phyloP scores from a whole-genome alignment of 2,113 vertebrate species.

The Pseudorasbora parva region DNA sequence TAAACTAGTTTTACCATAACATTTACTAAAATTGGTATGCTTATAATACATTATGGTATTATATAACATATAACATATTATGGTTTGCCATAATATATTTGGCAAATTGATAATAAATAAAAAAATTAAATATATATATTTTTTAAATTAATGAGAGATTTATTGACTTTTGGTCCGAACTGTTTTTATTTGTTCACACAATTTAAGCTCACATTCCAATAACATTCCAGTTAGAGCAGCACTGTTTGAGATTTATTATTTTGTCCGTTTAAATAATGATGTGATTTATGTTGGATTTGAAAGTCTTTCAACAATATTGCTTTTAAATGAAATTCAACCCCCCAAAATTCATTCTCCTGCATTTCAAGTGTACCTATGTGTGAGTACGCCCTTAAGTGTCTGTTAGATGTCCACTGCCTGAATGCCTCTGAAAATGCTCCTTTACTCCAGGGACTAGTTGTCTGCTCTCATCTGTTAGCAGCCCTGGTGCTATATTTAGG shows the following conservation, averaged over 20 bases:
- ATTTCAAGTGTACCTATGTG: too few species aligned
- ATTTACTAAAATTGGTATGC: not conserved
- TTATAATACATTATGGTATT: not conserved
- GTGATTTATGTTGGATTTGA: constrained; percentile 3
- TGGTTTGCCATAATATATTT: too few species aligned
- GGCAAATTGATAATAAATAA: too few species aligned
- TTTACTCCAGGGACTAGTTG: not conserved
- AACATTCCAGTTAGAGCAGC: not conserved
- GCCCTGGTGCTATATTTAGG: constrained; percentile 31
- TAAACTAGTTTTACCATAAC: too few species aligned
- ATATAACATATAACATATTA: too few species aligned
- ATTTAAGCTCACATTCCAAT: not conserved
- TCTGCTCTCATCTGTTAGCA: constrained; percentile 15
- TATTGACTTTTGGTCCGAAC: not conserved
- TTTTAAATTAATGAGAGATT: too few species aligned
- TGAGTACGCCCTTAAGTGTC: not conserved
- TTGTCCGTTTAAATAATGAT: not conserved
- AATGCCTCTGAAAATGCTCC: not conserved
- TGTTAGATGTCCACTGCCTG: not conserved
- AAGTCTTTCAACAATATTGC: constrained; percentile 8
- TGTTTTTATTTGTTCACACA: not conserved
- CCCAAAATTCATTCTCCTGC: not conserved
- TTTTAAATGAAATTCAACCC: not conserved
- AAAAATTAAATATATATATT: too few species aligned
- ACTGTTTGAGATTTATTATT: not conserved